Conservation (phyloP, 1,140 invertebrate species). For the Camponotus pennsylvanicus region DNA sequence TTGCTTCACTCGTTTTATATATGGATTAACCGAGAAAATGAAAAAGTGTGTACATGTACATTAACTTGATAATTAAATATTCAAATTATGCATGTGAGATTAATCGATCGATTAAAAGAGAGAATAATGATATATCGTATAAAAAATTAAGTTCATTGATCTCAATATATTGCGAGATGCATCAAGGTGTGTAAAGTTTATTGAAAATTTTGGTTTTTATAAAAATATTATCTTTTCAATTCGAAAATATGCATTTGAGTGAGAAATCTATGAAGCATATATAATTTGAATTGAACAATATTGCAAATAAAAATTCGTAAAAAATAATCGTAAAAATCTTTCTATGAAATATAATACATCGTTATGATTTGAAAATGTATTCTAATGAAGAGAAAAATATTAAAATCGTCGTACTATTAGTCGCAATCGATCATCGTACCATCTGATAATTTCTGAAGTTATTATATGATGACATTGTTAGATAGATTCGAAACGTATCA, state of each 20-base stretch:
- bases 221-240: background rate
- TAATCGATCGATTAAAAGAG: background rate
- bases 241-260: background rate
- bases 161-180: no score
- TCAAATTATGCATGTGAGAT: background rate
- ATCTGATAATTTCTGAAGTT: background rate
- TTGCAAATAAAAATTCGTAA: background rate
- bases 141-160: background rate
- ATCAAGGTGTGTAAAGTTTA: background rate
- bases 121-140: background rate
- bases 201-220: background rate
- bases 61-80: background rate
- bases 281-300: background rate
- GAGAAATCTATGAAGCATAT: background rate
- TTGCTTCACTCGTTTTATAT: no score
- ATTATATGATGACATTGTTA: background rate
- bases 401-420: background rate
- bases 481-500: background rate
- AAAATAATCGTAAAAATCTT: slow-evolving; percentile 12
- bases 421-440: background rate
- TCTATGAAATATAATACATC: background rate
- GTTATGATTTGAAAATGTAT: background rate
- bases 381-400: background rate
- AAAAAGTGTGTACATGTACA: background rate
- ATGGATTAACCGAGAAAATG: background rate